These are phyloP conservation scores for Nomada ruficornis DNA, from an alignment of 2,888 invertebrate species.

Conservation along the genomic window DNA sequence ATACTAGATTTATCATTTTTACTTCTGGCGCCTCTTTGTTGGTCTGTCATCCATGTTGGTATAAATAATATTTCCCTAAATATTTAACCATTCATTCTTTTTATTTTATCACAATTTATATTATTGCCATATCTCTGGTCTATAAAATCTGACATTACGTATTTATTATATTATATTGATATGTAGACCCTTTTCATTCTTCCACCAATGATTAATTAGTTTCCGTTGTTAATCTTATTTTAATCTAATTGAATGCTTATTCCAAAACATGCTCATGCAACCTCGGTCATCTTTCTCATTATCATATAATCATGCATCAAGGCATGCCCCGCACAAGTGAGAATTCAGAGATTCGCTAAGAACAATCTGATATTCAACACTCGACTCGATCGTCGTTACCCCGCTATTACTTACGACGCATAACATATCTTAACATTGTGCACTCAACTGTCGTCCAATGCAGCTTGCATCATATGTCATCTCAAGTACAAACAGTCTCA, in stretches of 20 bases:
- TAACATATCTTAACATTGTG: constrained; percentile 67
- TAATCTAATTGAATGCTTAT: constrained; percentile 66
- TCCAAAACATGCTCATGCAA: constrained; percentile 78
- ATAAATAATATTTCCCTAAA: too few species aligned
- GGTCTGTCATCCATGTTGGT: too few species aligned
- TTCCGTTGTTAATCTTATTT: constrained; percentile 33
- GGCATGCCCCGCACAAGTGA: constrained; percentile 67
- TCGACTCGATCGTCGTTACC: constrained; percentile 41
- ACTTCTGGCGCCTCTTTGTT: too few species aligned
- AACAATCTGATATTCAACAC: constrained; percentile 53
- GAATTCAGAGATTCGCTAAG: constrained; percentile 61
- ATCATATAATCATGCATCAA: constrained; percentile 72
- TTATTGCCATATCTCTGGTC: background rate
- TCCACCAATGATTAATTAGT: constrained; percentile 1
- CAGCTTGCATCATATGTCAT: constrained; percentile 70
- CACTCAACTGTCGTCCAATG: constrained; percentile 67
- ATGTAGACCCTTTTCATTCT: constrained; percentile 8
- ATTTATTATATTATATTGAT: background rate
- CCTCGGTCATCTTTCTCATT: constrained; percentile 59
- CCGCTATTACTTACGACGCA: constrained; percentile 67
- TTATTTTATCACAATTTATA: background rate
- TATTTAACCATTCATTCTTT: background rate
- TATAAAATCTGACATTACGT: constrained; percentile 29
- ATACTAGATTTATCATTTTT: background rate
- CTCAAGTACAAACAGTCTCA: constrained; percentile 68